Conservation (phyloP, 2,113 vertebrate genomes). For the Pomatostomus ruficeps region DNA sequence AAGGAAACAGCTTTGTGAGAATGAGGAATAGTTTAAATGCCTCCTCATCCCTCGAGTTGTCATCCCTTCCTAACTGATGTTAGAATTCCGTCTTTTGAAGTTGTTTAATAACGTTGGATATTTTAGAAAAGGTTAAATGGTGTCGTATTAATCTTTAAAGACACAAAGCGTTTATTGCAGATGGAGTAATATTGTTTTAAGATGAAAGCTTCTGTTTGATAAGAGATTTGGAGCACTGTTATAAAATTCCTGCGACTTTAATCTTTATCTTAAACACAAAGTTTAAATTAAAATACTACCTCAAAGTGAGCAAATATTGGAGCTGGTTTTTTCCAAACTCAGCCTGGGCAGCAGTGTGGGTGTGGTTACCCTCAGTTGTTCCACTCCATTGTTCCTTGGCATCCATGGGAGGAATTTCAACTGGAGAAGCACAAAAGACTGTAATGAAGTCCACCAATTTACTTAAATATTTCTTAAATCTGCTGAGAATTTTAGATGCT, state of each 20-base stretch:
- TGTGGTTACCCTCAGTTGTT: background rate
- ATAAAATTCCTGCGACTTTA: background rate
- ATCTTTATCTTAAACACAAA: background rate
- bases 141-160: constrained; percentile 31
- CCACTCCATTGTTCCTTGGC: background rate
- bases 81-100: constrained; percentile 28
- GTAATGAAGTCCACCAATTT: background rate
- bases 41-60: constrained; percentile 35
- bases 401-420: background rate
- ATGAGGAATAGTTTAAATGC: constrained; percentile 16
- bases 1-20: constrained; percentile 49
- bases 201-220: constrained; percentile 44
- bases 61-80: constrained; percentile 26
- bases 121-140: constrained; percentile 53
- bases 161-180: constrained; percentile 19
- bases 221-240: constrained; percentile 22
- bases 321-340: background rate
- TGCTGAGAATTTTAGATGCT: background rate
- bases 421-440: background rate
- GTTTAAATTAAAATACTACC: constrained; percentile 40
- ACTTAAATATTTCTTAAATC: background rate
- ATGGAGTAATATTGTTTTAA: constrained; percentile 41
- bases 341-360: background rate
- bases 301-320: background rate
- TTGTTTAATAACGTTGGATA: constrained; percentile 10